Base-by-base conservation (phyloP, 2,888 invertebrate species). In the Silvanus unidentatus region DNA sequence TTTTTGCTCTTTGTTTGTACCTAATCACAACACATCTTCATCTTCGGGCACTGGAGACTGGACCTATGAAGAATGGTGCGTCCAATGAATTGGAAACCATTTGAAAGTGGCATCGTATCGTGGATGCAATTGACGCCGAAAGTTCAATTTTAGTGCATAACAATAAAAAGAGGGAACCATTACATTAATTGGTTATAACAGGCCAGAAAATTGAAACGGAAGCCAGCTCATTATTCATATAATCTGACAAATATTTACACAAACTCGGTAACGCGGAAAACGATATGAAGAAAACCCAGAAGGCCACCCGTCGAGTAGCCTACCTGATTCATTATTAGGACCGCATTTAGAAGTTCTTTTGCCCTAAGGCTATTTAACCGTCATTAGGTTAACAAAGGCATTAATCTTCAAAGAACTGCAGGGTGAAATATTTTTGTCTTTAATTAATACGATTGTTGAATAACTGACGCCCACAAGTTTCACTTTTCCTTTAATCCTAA, bases 171-270 rank as follows among this genome's bases (percentile, higher is more conserved):
- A 51, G 53, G 44, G 48, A 53, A 48, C 49, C 45, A 48, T 52
- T 40, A 49, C 47, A 48, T 50, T 58, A 59, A 58, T 57, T 53
- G 55, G 45, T 39, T 45, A 37, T 37, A 37, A 37, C 37, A 37
- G 54, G 45, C 48, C 53, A 49, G 54, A 55, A 60, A 59, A 62
- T 56, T 58, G 58, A 62, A 65, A 64, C 54, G 44, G 57, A 45
- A 57, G 53, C 54, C 47, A 34, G 16, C 46, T 45, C 64, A 65
- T 65, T 62, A 64, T 63, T 66, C 62, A 65, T 62, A 57, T 52
- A 48, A 58, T 51, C 58, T 59, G 57, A 60, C 60, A 63, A 65
- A 63, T 64, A 62, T 63, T 63, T 63, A 60, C 63, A 62, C 59
- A 60, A 63, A 66, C 53, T 52, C 54, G 55, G 57, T 54, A 50